Evolutionary conservation across 1,140 invertebrate genomes (phyloP).

Genomic region (Druon quercuslanigerum): DNA sequence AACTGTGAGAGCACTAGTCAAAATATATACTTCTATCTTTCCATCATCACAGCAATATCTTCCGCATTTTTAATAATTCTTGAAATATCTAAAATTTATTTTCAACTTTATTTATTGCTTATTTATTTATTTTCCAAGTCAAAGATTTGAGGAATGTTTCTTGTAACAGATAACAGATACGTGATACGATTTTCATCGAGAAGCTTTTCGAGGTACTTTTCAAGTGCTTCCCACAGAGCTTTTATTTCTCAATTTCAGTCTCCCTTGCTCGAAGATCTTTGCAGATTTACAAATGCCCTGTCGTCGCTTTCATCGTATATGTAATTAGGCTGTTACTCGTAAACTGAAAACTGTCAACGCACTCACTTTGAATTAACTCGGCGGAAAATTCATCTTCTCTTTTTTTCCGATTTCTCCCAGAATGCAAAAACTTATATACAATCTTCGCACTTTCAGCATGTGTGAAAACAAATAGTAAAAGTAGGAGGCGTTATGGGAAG

Average conservation of each 20-base stretch:
- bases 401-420: background rate
- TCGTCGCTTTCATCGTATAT: background rate
- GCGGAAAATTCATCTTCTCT: background rate
- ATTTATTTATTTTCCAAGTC: background rate
- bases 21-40: background rate
- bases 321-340: background rate
- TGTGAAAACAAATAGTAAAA: slow-evolving; percentile 17
- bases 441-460: slow-evolving; percentile 10
- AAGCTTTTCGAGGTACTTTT: slow-evolving; percentile 3
- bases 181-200: slow-evolving; percentile 11
- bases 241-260: slow-evolving; percentile 8
- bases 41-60: background rate
- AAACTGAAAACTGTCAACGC: slow-evolving; percentile 19
- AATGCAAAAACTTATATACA: slow-evolving; percentile 3
- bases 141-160: background rate
- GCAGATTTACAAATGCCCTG: background rate
- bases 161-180: slow-evolving; percentile 19
- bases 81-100: background rate
- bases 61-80: background rate
- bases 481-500: slow-evolving; percentile 1
- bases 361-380: slow-evolving; percentile 6
- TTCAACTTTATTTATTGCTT: background rate
- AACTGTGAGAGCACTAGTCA: background rate
- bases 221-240: background rate
- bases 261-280: background rate